Percentiles rank a stretch among this genome's conserved stretches.
phyloP scores from a whole-genome alignment of 1,140 invertebrate genomes.

The Bombus pascuorum region DNA sequence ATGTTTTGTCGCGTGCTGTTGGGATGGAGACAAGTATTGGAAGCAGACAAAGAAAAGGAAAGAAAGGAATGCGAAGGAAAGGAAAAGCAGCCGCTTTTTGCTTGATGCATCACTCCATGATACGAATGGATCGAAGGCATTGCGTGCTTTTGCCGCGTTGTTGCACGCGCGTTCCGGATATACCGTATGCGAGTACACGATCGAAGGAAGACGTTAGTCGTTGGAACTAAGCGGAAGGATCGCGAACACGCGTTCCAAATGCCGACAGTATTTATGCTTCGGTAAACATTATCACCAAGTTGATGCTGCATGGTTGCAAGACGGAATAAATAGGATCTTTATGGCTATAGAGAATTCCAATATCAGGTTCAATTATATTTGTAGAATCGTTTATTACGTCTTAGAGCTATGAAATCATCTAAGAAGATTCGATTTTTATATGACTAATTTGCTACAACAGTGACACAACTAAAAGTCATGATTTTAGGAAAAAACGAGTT shows the following conservation, averaged over 20 bases:
- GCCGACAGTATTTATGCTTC: slow-evolving; percentile 74
- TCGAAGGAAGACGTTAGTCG: slow-evolving; percentile 19
- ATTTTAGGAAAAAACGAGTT: too few relatives aligned
- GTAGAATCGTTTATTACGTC: too few relatives aligned
- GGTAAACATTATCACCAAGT: slow-evolving; percentile 76
- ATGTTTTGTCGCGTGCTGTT: slow-evolving; percentile 9
- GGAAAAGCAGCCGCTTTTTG: background rate
- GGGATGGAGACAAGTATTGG: slow-evolving; percentile 24
- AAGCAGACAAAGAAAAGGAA: background rate
- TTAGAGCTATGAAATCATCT: too few relatives aligned
- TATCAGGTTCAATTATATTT: too few relatives aligned
- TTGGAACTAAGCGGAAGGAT: slow-evolving; percentile 15
- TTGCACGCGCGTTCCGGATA: background rate
- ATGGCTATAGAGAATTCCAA: background rate
- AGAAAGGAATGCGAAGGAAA: background rate
- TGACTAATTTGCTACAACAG: too few relatives aligned
- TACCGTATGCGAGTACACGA: slow-evolving; percentile 40
- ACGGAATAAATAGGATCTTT: background rate
- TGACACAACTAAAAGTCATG: too few relatives aligned
- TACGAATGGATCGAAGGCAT: slow-evolving; percentile 30
- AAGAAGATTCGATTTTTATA: too few relatives aligned
- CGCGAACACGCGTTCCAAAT: slow-evolving; percentile 66
- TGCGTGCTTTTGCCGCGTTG: slow-evolving; percentile 6
- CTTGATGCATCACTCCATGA: background rate
- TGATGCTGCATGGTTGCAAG: slow-evolving; percentile 43